Base-by-base conservation (phyloP, 2,113 vertebrate species). In the Rhinolophus sinicus region DNA sequence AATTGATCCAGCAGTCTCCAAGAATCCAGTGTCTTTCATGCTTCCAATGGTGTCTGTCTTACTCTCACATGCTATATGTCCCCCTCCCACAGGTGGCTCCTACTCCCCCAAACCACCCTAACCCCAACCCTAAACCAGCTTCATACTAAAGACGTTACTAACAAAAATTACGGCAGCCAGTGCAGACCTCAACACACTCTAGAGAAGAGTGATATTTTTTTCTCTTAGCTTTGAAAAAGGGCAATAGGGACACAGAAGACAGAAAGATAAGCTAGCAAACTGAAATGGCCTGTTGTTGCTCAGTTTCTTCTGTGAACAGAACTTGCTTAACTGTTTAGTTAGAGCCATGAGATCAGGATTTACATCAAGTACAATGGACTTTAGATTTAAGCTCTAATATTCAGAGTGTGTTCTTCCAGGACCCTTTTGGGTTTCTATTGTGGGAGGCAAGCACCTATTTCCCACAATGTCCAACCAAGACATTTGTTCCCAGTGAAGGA, bases 331-430 rank as follows among this genome's bases (percentile, higher is more conserved):
- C 21, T 99, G 98, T 95, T 98, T 97, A 94, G 99, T 93, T 88
- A 99, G 97, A 95, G 97, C 98, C 97, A 98, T 99, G 96, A 99
- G 98, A 75, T 99, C 98, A 44, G 99, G 99, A 97, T 99, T 99
- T 26, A 99, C 98, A 35, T 99, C 99, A 18, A 99, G 94, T 22
- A 97, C 98, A 83, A 99, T 99, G 99, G 30, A 98, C 98, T 97
- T 99, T 98, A 2, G 88, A 98, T 90, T 99, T 99, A 95, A 99
- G 98, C 72, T 99, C 98, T 77, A 64, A 77, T 28, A 67, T 13
- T 89, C 47, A 77, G 64, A 77, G 35, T 22, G 8, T 30, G 38
- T 19, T 60, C 67, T 78, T 88, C 84, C 54, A 52, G 30, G 58
- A 38, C 19, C n/a, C 50, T 93, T 75, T 72, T 60, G 35, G 58